These are phyloP conservation scores for Poecile atricapillus DNA, from an alignment of 2,113 vertebrate species.

Conservation along the genomic window DNA sequence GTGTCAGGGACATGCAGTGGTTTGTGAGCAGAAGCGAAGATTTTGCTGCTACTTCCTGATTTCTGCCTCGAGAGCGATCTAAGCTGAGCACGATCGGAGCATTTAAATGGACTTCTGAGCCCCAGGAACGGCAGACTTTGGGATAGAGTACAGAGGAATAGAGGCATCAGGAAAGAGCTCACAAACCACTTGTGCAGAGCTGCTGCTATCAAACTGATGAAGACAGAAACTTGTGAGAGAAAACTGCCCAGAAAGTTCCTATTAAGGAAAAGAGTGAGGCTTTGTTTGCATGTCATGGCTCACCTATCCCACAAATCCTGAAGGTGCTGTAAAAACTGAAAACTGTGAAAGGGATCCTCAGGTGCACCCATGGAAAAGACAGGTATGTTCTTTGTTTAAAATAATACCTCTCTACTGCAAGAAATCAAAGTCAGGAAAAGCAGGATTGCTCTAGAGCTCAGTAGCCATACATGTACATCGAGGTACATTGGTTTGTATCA, in stretches of 20 bases:
- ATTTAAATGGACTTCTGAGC: neutral
- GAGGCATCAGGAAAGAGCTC: neutral
- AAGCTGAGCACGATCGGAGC: neutral
- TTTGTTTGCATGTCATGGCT: neutral
- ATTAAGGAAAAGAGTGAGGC: neutral
- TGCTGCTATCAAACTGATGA: neutral
- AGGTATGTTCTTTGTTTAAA: constrained; percentile 42
- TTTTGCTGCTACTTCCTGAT: constrained; percentile 37
- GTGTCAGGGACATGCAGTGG: neutral
- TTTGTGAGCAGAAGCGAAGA: neutral
- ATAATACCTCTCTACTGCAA: neutral
- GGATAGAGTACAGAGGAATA: neutral
- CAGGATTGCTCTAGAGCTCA: neutral
- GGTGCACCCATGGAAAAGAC: constrained; percentile 11
- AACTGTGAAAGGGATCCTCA: neutral
- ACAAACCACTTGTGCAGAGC: neutral
- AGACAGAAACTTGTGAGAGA: neutral
- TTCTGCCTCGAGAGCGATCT: neutral
- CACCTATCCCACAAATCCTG: neutral
- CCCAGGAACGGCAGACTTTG: neutral
- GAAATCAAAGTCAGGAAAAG: neutral
- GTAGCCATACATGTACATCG: too few species aligned
- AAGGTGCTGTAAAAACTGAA: neutral
- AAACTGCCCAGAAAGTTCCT: neutral
- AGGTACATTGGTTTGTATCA: neutral